Percentiles rank a stretch among this genome's conserved stretches.
Conservation (phyloP, 2,888 invertebrate genomes). For the Lysandra coridon region DNA sequence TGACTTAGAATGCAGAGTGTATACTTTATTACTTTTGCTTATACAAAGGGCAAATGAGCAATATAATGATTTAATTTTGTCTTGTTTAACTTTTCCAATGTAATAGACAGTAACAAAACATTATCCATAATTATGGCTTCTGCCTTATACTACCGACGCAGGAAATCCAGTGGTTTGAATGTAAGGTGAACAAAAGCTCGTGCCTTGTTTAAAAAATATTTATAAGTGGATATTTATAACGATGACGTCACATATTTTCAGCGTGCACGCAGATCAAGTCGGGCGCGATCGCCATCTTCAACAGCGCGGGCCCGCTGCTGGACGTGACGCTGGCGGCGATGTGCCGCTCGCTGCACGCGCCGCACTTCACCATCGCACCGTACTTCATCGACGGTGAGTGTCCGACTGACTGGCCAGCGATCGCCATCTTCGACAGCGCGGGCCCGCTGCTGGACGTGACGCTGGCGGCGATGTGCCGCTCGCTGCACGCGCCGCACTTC, state of each 20-base stretch:
- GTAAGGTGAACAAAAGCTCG: no score
- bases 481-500: constrained; percentile 94
- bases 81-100: no score
- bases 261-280: constrained; percentile 90
- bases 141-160: no score
- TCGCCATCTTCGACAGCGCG: constrained; percentile 93
- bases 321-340: constrained; percentile 93
- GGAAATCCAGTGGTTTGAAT: no score
- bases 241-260: constrained; percentile 63
- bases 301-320: constrained; percentile 90
- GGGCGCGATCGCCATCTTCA: constrained; percentile 93
- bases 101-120: no score
- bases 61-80: no score
- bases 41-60: no score
- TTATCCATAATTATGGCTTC: no score
- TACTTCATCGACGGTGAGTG: constrained; percentile 46
- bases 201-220: no score
- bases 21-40: no score
- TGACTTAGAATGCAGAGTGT: no score
- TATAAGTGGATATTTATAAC: not conserved
- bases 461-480: constrained; percentile 93
- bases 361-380: constrained; percentile 87
- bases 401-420: constrained; percentile 66
- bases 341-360: constrained; percentile 93
- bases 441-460: constrained; percentile 91